A percentile compares a stretch with the other conserved stretches of the same genome.
Evolutionary conservation across 2,888 invertebrate species (phyloP).

Genomic region (Oxystoma pomonae): DNA sequence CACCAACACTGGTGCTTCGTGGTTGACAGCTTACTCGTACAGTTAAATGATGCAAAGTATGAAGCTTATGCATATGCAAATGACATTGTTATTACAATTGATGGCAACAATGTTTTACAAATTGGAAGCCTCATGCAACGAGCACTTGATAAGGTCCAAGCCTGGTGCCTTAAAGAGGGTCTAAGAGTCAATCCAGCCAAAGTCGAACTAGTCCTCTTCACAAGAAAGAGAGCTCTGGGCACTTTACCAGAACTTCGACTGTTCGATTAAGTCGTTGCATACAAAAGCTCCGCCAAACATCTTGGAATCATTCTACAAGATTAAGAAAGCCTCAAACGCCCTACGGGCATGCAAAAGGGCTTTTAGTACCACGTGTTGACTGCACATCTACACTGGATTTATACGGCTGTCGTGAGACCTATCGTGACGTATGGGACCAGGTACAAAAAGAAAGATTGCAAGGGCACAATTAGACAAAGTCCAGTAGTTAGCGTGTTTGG

Average conservation of each 20-base stretch:
- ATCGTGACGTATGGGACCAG: too few species aligned
- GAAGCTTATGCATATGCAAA: not conserved
- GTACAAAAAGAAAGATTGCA: too few species aligned
- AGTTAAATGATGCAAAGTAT: not conserved
- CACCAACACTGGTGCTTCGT: conserved; percentile 34
- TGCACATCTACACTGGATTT: too few species aligned
- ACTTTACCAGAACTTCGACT: too few species aligned
- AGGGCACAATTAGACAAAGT: too few species aligned
- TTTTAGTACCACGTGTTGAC: not conserved
- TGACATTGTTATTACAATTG: not conserved
- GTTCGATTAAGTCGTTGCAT: too few species aligned
- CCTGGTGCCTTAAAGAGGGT: not conserved
- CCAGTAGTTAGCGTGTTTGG: too few species aligned
- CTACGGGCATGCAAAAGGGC: not conserved
- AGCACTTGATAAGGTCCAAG: not conserved
- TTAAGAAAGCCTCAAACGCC: not conserved
- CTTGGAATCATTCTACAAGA: too few species aligned
- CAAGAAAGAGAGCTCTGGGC: not conserved
- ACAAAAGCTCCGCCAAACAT: too few species aligned
- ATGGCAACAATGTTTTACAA: not conserved
- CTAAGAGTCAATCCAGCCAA: not conserved
- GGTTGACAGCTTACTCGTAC: conserved; percentile 18
- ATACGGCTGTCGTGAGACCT: too few species aligned
- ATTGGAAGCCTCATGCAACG: not conserved
- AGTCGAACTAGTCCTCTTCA: not conserved